These are phyloP conservation scores for Campoplex nolae DNA, from an alignment of 2,888 invertebrate species.

Conservation along the genomic window DNA sequence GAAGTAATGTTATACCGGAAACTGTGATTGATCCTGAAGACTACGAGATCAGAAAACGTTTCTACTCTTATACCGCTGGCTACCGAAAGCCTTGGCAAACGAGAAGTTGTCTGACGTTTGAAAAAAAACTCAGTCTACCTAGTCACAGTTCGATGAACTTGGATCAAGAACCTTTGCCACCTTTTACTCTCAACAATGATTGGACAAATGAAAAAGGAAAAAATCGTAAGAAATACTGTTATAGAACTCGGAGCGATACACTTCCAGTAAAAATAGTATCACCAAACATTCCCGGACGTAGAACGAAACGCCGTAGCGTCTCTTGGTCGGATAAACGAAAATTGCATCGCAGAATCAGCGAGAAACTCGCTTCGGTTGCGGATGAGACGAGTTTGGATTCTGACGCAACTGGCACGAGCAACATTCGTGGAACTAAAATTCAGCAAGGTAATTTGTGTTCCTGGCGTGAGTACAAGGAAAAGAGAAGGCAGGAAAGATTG, in stretches of 20 bases:
- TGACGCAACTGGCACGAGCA: constrained; percentile 67
- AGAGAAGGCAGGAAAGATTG: constrained; percentile 75
- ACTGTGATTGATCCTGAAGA: constrained; percentile 55
- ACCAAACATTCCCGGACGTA: constrained; percentile 1
- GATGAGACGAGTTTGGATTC: constrained; percentile 72
- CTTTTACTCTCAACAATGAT: background rate
- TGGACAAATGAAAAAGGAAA: background rate
- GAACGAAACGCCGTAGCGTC: constrained; percentile 58
- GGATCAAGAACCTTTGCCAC: constrained; percentile 16
- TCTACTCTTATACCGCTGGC: constrained; percentile 48
- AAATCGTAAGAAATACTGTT: constrained; percentile 41
- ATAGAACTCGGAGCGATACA: constrained; percentile 70
- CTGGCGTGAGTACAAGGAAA: constrained; percentile 81
- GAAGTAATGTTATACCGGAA: constrained; percentile 64
- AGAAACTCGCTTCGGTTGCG: constrained; percentile 68
- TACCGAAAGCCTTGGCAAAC: constrained; percentile 58
- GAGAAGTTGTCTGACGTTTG: constrained; percentile 58
- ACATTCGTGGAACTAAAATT: constrained; percentile 62
- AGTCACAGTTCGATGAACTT: constrained; percentile 20
- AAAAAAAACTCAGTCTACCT: constrained; percentile 62
- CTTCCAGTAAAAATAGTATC: constrained; percentile 35
- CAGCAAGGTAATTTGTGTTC: constrained; percentile 77
- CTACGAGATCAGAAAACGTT: constrained; percentile 54
- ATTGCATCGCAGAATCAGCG: constrained; percentile 79
- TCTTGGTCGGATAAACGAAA: constrained; percentile 76